Percentiles rank a stretch among this genome's conserved stretches.
phyloP scores from a whole-genome alignment of 2,888 invertebrate genomes.

The Adela reaumurella region DNA sequence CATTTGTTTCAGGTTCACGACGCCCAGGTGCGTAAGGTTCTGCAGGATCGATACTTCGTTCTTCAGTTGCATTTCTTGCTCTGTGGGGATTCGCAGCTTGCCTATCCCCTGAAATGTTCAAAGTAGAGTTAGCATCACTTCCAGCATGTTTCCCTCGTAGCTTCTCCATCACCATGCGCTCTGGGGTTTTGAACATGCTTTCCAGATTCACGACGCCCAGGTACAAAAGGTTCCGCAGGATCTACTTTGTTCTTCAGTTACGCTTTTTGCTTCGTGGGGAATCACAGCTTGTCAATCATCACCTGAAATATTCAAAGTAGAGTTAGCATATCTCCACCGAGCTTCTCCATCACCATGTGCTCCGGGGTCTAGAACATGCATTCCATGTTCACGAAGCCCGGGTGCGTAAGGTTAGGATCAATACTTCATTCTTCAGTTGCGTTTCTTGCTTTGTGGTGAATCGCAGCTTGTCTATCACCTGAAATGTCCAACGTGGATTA shows the following conservation, averaged over 20 bases:
- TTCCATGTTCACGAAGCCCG: conserved; percentile 92
- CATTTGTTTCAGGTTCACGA: conserved; percentile 96
- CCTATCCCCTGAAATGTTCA: conserved; percentile 91
- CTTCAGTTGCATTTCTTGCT: conserved; percentile 97
- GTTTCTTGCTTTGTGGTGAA: conserved; percentile 99
- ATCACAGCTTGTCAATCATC: conserved; percentile 96
- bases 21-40: conserved; percentile 86
- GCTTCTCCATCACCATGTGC: conserved; percentile 98
- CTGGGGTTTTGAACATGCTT: conserved; percentile 98
- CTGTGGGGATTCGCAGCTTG: conserved; percentile 96
- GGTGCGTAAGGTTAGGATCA: conserved; percentile 91
- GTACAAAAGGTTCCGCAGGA: conserved; percentile 90
- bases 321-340: conserved; percentile 99
- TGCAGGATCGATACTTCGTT: conserved; percentile 98
- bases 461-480: conserved; percentile 92
- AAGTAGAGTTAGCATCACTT: conserved; percentile 99
- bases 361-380: conserved; percentile 99
- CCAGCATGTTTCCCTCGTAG: conserved; percentile 98
- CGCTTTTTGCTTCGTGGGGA: conserved; percentile 98
- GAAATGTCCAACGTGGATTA: too few species aligned
- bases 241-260: conserved; percentile 97
- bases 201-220: conserved; percentile 93
- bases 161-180: conserved; percentile 99
- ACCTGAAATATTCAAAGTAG: too few species aligned
- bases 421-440: conserved; percentile 97